Conservation (phyloP, 2,888 invertebrate genomes). For the Drosophila subsilvestris region DNA sequence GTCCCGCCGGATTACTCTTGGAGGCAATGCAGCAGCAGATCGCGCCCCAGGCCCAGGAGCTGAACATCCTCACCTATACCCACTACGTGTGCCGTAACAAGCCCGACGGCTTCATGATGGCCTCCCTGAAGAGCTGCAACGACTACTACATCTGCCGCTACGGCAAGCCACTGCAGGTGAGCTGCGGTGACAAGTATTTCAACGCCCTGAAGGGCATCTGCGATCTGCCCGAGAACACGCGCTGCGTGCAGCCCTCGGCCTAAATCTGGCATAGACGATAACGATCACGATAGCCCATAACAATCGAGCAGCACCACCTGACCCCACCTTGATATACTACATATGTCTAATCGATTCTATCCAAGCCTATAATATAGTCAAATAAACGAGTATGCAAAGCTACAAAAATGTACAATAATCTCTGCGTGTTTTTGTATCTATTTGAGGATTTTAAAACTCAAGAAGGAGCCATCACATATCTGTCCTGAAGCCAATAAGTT, state of each 20-base stretch:
- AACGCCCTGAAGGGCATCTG: slow-evolving; percentile 76
- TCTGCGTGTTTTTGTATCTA: not conserved
- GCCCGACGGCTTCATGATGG: slow-evolving; percentile 75
- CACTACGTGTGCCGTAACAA: slow-evolving; percentile 69
- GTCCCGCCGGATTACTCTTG: slow-evolving; percentile 7
- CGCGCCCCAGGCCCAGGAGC: slow-evolving; percentile 24
- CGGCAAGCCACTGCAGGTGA: slow-evolving; percentile 62
- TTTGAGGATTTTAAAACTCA: not conserved
- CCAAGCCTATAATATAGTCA: not conserved
- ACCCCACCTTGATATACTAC: slow-evolving; percentile 24
- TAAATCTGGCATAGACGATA: slow-evolving; percentile 16
- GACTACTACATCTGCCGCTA: slow-evolving; percentile 77
- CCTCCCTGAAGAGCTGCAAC: slow-evolving; percentile 75
- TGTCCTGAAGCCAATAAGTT: not conserved
- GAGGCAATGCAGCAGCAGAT: slow-evolving; percentile 14
- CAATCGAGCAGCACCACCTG: not conserved
- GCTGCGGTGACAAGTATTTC: slow-evolving; percentile 75
- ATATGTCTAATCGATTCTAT: slow-evolving; percentile 13
- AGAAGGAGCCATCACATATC: not conserved
- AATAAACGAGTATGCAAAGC: not conserved
- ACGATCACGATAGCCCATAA: slow-evolving; percentile 2
- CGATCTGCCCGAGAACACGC: slow-evolving; percentile 78
- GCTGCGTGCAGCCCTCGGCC: slow-evolving; percentile 60
- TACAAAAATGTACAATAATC: slow-evolving; percentile 9
- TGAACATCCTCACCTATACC: slow-evolving; percentile 59